Percentiles rank a stretch among this genome's conserved stretches.
Evolutionary conservation across 2,113 vertebrate species (phyloP).

Genomic region (Corynorhinus townsendii): DNA sequence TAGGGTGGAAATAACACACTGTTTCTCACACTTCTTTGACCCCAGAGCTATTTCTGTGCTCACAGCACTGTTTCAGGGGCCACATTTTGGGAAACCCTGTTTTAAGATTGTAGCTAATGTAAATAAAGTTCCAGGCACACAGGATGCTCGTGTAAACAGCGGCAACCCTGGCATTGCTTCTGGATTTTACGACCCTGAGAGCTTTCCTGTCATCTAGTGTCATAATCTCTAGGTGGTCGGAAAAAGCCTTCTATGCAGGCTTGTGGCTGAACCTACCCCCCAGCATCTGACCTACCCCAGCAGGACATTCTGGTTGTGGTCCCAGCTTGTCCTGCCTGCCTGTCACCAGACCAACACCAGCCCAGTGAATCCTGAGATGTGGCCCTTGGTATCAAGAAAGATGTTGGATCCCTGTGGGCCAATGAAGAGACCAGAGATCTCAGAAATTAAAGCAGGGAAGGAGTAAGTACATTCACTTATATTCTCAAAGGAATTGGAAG

Average conservation of each 20-base stretch:
- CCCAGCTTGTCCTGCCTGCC: neutral
- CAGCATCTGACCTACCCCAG: neutral
- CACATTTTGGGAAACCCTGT: neutral
- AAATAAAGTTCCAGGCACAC: neutral
- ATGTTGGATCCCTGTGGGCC: neutral
- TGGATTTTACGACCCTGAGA: neutral
- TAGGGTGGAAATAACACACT: neutral
- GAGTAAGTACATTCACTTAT: neutral
- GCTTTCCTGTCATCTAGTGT: neutral
- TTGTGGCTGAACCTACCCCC: neutral
- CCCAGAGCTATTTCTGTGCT: neutral
- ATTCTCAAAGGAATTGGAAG: neutral
- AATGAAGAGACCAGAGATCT: neutral
- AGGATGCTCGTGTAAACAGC: neutral
- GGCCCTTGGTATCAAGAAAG: neutral
- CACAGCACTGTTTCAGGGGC: neutral
- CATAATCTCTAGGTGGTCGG: neutral
- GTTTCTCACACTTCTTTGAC: neutral
- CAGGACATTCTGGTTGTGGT: neutral
- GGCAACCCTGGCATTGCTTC: rapidly evolving
- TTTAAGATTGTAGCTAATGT: neutral
- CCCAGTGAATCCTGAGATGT: neutral
- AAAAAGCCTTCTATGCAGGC: neutral
- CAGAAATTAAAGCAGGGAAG: neutral
- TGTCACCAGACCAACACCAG: neutral